Base-by-base conservation (phyloP, 2,797 vertebrate genomes). In the Xiphophorus birchmanni region DNA sequence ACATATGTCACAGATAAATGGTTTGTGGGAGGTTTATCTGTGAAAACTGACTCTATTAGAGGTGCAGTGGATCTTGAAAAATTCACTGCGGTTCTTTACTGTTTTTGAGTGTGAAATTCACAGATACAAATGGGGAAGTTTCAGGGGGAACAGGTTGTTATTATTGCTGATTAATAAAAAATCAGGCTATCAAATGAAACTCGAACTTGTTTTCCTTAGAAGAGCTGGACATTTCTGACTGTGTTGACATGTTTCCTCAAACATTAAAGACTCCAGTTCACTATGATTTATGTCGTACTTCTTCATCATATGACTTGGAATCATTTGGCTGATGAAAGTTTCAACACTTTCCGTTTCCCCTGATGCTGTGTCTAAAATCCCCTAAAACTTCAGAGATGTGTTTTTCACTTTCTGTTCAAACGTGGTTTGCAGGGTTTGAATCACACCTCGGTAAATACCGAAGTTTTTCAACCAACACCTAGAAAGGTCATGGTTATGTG, bases 111-210 rank as follows among this genome's bases (percentile, higher is more conserved):
- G 5, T 47, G 48, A n/a, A 8, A 10, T 21, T 15, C 17, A 73
- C 23, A 77, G 67, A 26, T n/a, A 71, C 6, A 78, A 75, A 79
- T 47, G 48, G 73, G 72, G 80, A 84, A 76, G 72, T 73, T 69
- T 21, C 1, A 35, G 15, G 23, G 40, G 15, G 12, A 47, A 69
- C 56, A 71, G 9, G 75, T 13, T 37, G 26, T 18, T 40, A 29
- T 73, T 42, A 58, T 29, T 52, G 1, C 40, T 73, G 75, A 84
- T 52, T 82, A 63, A 81, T 52, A 35, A 77, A 82, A 29, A 32
- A 5, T 73, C 35, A 42, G 56, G 48, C 48, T 40, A 72, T 74
- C 9, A 1, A 1, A 56, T 29, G 2, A 60, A 85, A 81, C 21
- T 10, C 1, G 0, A 10, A 11, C 1, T 3, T 35, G 6, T 73